These are phyloP conservation scores for Drosophila bifasciata DNA, from an alignment of 1,140 invertebrate species.

Conservation along the genomic window DNA sequence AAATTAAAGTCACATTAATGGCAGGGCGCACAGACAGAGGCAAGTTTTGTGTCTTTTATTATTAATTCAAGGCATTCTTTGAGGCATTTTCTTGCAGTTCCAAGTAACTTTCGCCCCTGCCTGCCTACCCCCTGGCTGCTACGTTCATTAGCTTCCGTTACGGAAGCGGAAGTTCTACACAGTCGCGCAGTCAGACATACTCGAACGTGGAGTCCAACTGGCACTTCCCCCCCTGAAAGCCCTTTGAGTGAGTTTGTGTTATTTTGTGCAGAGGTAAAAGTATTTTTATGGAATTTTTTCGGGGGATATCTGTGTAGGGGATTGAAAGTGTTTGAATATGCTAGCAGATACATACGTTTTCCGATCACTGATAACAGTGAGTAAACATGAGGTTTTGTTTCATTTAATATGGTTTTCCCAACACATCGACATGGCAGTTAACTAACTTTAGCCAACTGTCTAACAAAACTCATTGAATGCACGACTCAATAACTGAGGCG, in stretches of 20 bases:
- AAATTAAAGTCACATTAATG: conserved; percentile 61
- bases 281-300: conserved; percentile 54
- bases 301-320: conserved; percentile 22
- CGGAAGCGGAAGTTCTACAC: conserved; percentile 67
- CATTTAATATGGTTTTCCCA: too few species aligned
- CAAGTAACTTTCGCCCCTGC: conserved; percentile 40
- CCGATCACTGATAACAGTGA: too few species aligned
- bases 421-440: conserved; percentile 22
- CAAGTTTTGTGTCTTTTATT: conserved; percentile 38
- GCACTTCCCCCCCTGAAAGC: conserved; percentile 16
- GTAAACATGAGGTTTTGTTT: too few species aligned
- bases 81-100: conserved; percentile 53
- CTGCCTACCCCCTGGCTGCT: conserved; percentile 41
- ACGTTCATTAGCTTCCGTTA: conserved; percentile 69
- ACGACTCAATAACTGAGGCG: background rate
- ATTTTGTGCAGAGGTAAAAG: conserved; percentile 42
- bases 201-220: conserved; percentile 34
- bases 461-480: conserved; percentile 3
- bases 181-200: conserved; percentile 66
- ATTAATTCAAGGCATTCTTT: conserved; percentile 66
- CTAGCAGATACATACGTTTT: too few species aligned
- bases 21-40: conserved; percentile 7
- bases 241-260: conserved; percentile 32
- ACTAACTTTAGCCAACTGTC: conserved; percentile 34
- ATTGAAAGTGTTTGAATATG: too few species aligned